Percentiles rank a stretch among this genome's conserved stretches.
These are phyloP conservation scores for Antheraea assamensis DNA, from an alignment of 2,888 invertebrate genomes.

Conservation along the genomic window DNA sequence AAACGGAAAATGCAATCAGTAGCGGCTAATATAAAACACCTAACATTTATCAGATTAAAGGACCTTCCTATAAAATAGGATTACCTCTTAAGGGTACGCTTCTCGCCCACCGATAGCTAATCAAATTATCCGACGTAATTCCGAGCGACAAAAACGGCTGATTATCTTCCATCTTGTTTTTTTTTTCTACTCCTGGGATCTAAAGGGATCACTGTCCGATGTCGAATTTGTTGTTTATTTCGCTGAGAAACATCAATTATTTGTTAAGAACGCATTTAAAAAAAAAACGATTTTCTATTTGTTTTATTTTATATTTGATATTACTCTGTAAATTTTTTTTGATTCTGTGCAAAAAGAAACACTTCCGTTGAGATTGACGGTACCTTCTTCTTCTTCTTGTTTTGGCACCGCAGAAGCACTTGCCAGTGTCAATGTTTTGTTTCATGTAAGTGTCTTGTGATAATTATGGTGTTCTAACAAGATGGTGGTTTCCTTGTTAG, in stretches of 20 bases:
- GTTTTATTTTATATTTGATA: background rate
- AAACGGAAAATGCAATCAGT: constrained; percentile 37
- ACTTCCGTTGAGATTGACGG: too few relatives aligned
- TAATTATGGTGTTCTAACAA: too few relatives aligned
- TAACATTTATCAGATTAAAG: constrained; percentile 60
- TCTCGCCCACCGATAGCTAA: constrained; percentile 73
- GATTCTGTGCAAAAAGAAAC: too few relatives aligned
- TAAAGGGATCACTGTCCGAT: constrained; percentile 61
- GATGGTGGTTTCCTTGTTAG: too few relatives aligned
- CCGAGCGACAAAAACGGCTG: constrained; percentile 73
- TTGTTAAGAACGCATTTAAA: background rate
- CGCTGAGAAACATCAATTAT: constrained; percentile 31
- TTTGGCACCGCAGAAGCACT: too few relatives aligned
- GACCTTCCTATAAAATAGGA: constrained; percentile 66
- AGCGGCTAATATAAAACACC: constrained; percentile 44
- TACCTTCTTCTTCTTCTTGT: too few relatives aligned
- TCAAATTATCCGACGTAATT: constrained; percentile 75
- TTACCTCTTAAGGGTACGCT: constrained; percentile 69
- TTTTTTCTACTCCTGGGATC: constrained; percentile 55
- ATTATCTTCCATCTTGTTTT: constrained; percentile 67
- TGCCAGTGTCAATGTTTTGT: too few relatives aligned
- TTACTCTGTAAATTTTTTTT: too few relatives aligned
- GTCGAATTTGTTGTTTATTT: constrained; percentile 46
- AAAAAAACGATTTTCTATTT: too few relatives aligned
- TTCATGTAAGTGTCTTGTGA: too few relatives aligned